Evolutionary conservation across 2,888 invertebrate species (phyloP), one percentile per base, ranked within the genome.

Genomic region (Scrobipalpa atriplicella): DNA sequence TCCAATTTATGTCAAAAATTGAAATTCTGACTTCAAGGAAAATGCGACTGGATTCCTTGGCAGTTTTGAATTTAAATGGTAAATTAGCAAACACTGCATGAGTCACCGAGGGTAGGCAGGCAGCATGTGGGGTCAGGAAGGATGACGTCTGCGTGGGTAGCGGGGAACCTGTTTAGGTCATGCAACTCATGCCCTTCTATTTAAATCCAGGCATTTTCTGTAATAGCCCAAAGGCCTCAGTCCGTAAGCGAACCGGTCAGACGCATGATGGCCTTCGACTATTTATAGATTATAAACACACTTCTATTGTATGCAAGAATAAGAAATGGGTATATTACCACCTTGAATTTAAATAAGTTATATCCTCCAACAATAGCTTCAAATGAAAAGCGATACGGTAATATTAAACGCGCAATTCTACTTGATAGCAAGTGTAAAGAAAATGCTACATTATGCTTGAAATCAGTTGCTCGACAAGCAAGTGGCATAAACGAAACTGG

Each of bases 141-240:
- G 85, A 83, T 81, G 78, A 81, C 76, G 78, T 78, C 73, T 77
- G 84, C 81, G 90, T 90, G 83, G 90, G 90, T 81, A 79, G 76
- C 75, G 71, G 77, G 81, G 83, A 92, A 91, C 91, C 90, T 87
- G 91, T 91, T 91, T 86, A 82, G 87, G 88, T 88, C 87, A 87
- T 86, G 83, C 86, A 90, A 87, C 88, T 85, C 84, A 81, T 85
- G 84, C 82, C 76, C 78, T 81, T 86, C 86, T 89, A 90, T 90
- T 89, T 87, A 87, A 89, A 90, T 78, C 84, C 78, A 71, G 74
- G 77, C 78, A 75, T 81, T 81, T 83, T 82, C 82, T 85, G 86
- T 84, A 85, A 83, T 83, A 80, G 78, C 78, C 77, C 71, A 76
- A 75, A 78, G 76, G 75, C 70, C 73, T 70, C 72, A 70, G 71